Evolutionary conservation across 2,113 vertebrate species (phyloP), one percentile per base, ranked within the genome.

Genomic region (Ibidorhyncha struthersii): DNA sequence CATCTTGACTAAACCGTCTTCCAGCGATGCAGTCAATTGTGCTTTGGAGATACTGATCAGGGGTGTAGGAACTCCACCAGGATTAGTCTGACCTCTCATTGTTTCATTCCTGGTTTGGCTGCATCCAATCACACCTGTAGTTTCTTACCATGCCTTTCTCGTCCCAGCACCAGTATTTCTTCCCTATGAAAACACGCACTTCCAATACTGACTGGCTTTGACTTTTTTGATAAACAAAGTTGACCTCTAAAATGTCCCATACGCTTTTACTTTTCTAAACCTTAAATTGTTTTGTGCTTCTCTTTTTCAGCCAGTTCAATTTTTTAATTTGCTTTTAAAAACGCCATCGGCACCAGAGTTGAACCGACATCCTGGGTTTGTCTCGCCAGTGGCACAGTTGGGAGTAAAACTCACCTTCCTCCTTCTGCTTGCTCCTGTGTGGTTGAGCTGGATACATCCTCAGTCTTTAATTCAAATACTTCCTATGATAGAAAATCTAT

Each of bases 401-500:
- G 65, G 71, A 86, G 18, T 30, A 79, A 74, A 94, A 14, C 4
- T 89, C 67, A 50, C 82, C 34, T 77, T 82, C 36, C 40, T 88
- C 88, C 61, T 80, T 22, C 73, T 96, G 41, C 61, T 63, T 96
- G 12, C 53, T 84, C 14, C 34, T 29, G 15, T 67, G 63, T 81
- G 76, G 77, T 41, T 70, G 77, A 93, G 47, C 91, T 94, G 93
- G 86, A 82, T 45, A 50, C 9, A 13, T 82, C 96, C 81, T 52
- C 4, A 7, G 53, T 70, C 79, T 81, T 80, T 36, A 86, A 79
- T 52, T 82, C 69, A 87, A 84, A 77, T 36, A n/a, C 56, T 91
- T 86, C 52, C 88, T 29, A 1, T 89, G 89, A 92, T 38, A 79
- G 92, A 87, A 95, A 97, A 87, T 92, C 94, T 61, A 92, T 91